Conservation (phyloP, 2,113 vertebrate genomes). For the Hoplias malabaricus region DNA sequence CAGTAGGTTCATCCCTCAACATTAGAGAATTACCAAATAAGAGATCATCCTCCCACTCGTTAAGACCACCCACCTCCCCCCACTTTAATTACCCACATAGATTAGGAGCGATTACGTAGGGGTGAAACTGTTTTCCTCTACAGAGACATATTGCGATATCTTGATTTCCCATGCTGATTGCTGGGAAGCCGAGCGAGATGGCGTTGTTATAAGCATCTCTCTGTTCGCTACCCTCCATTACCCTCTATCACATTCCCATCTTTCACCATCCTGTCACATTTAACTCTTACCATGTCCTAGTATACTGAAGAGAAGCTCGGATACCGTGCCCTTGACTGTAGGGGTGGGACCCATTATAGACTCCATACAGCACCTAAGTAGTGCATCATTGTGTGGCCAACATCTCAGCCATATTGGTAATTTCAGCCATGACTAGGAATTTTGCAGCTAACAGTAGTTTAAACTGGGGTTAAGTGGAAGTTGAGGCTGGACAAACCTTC, state of each 20-base stretch:
- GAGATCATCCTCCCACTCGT: constrained; percentile 40
- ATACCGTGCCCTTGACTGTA: not conserved
- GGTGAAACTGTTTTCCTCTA: constrained; percentile 22
- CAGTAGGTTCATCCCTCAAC: constrained; percentile 33
- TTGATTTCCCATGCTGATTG: constrained; percentile 48
- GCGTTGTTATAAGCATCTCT: constrained; percentile 39
- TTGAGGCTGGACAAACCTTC: no score
- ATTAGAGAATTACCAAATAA: constrained; percentile 34
- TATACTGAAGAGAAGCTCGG: not conserved
- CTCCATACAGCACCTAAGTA: no score
- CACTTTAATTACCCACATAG: constrained; percentile 50
- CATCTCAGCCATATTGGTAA: no score
- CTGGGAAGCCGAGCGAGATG: constrained; percentile 31
- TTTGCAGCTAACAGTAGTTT: no score
- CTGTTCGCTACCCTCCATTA: constrained; percentile 43
- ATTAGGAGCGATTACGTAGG: constrained; percentile 46
- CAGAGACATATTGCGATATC: constrained; percentile 28
- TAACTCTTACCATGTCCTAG: not conserved
- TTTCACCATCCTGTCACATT: not conserved
- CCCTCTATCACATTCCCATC: constrained; percentile 35
- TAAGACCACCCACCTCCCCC: no score
- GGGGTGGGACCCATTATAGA: not conserved
- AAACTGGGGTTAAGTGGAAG: no score
- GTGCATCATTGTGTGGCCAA: no score
- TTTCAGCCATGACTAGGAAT: no score